Evolutionary conservation across 2,113 vertebrate genomes (phyloP), one percentile per base, ranked within the genome.

Genomic region (Bufo bufo): DNA sequence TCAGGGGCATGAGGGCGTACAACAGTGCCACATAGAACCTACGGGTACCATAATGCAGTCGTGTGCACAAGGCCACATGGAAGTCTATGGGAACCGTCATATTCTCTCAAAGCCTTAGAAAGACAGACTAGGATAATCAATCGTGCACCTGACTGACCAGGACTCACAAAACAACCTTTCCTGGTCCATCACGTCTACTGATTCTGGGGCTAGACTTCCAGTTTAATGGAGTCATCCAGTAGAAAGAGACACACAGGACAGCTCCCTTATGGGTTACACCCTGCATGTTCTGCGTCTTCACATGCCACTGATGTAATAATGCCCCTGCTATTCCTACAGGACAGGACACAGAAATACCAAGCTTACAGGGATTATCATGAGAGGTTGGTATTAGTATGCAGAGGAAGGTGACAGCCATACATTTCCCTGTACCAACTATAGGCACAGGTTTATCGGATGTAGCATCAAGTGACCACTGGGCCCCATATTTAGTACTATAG

Each of bases 321-420:
- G 47, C 16, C 72, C 10, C 47, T 74, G 16, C 52, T 61, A 61
- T 58, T 19, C 84, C 14, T 75, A 59, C 20, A 77, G 56, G 54
- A 23, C 84, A 23, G 74, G 83, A 58, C 66, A 85, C 50, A 74
- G 23, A 58, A 74, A 74, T 85, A 74, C 13, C n/a, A 43, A 20
- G 84, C 56, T 85, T 85, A 85, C 14, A 49, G 49, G 84, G 72
- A 85, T 85, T 75, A 85, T n/a, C 84, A 77, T 45, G 45, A 45
- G 13, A 77, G 56, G 13, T 8, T 4, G 72, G 84, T 54, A 83
- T 83, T 83, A 83, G 45, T 69, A n/a, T 20, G 45, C 19, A 83
- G 43, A 83, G 81, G 56, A 81, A 61, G 79, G 79, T 54, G 79
- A 81, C 56, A 47, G 79, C 58, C n/a, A 50, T 50, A 75, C 45